These are phyloP conservation scores for Probosciger aterrimus DNA, from an alignment of 2,113 vertebrate genomes.

Conservation along the genomic window DNA sequence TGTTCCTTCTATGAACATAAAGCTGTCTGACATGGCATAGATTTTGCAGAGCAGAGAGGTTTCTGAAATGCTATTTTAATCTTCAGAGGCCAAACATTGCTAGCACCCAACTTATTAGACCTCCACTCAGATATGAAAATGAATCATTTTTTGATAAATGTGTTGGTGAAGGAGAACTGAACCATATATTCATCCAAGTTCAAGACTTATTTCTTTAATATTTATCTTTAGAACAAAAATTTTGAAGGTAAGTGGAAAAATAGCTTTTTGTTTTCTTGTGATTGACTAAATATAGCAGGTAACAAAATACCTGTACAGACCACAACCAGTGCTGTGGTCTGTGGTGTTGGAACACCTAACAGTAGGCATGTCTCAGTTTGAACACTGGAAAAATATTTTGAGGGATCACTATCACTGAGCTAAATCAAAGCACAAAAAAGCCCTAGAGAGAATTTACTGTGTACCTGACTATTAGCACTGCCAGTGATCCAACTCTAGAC, in stretches of 20 bases:
- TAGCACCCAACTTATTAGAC: not conserved
- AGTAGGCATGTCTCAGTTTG: not conserved
- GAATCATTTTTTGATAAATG: not conserved
- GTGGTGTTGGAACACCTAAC: not conserved
- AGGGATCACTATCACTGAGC: not conserved
- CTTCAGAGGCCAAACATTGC: not conserved
- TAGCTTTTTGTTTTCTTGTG: not conserved
- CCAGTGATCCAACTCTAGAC: not conserved
- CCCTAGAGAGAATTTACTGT: not conserved
- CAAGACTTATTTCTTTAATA: not conserved
- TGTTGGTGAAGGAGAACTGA: not conserved
- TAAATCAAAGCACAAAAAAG: not conserved
- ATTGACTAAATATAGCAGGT: not conserved
- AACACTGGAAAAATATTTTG: not conserved
- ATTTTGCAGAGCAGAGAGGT: not conserved
- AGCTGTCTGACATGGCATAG: not conserved
- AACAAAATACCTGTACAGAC: not conserved
- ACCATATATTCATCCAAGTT: not conserved
- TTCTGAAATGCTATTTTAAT: not conserved
- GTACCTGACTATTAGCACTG: not conserved
- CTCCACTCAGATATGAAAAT: not conserved
- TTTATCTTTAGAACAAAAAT: not conserved
- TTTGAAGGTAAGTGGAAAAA: not conserved
- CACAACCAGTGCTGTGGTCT: rapidly evolving
- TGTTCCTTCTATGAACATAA: not conserved